These are phyloP conservation scores for Coenonympha arcania DNA, from an alignment of 2,888 invertebrate species.

Conservation along the genomic window DNA sequence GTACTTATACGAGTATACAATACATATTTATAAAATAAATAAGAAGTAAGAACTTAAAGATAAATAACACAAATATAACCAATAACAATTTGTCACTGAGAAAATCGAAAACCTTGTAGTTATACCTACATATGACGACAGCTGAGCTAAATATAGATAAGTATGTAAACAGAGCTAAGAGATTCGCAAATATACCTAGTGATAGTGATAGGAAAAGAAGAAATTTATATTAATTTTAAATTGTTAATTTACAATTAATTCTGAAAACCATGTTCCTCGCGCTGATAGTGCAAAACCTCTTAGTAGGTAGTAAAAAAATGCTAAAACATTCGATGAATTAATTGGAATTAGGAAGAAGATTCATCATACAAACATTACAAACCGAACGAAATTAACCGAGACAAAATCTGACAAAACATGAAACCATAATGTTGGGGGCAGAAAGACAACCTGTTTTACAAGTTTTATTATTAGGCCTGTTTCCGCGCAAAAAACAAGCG, in stretches of 20 bases:
- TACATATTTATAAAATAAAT: no score
- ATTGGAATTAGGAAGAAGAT: no score
- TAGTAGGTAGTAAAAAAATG: no score
- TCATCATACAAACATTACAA: not conserved
- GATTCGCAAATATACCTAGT: slow-evolving; percentile 33
- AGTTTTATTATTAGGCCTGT: not conserved
- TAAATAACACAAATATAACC: slow-evolving; percentile 44
- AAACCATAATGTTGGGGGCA: not conserved
- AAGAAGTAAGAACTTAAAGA: slow-evolving; percentile 41
- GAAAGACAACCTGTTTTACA: not conserved
- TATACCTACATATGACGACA: slow-evolving; percentile 35
- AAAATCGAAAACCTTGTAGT: slow-evolving; percentile 33
- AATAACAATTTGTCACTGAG: slow-evolving; percentile 46
- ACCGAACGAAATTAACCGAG: not conserved
- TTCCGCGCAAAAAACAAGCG: not conserved
- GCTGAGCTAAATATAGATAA: slow-evolving; percentile 49
- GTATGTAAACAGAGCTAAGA: slow-evolving; percentile 48
- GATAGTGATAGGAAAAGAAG: slow-evolving; percentile 37
- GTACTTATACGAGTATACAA: no score
- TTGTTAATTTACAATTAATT: no score
- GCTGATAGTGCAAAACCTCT: no score
- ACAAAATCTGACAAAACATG: not conserved
- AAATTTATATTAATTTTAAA: no score
- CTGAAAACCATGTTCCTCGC: no score
- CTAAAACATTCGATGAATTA: no score